A percentile compares a stretch with the other conserved stretches of the same genome.
These are phyloP conservation scores for Nematolebias whitei DNA, from an alignment of 2,113 vertebrate genomes.

Conservation along the genomic window DNA sequence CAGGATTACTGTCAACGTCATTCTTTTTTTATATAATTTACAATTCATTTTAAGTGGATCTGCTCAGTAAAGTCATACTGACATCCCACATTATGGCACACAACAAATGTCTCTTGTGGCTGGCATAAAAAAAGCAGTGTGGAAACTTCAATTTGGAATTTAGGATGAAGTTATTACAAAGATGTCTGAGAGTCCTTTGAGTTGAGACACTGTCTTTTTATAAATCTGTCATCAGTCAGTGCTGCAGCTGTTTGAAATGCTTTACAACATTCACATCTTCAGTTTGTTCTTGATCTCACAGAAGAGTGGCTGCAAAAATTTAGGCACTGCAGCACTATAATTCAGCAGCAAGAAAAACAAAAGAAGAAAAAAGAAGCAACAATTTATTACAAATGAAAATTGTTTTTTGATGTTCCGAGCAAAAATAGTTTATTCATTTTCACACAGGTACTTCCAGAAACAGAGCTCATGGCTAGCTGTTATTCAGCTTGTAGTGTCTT, in stretches of 20 bases:
- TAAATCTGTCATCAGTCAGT: conserved; percentile 14
- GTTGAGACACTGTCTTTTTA: conserved; percentile 18
- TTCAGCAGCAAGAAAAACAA: no score
- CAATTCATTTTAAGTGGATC: conserved; percentile 48
- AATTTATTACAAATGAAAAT: not conserved
- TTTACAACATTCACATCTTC: conserved; percentile 10
- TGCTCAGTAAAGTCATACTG: conserved; percentile 45
- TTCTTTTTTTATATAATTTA: conserved; percentile 51
- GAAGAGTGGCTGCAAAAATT: not conserved
- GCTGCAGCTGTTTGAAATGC: conserved; percentile 1
- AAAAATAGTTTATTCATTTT: no score
- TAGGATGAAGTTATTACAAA: conserved; percentile 54
- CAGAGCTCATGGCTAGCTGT: no score
- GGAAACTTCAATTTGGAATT: conserved; percentile 42
- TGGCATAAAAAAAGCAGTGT: conserved; percentile 22
- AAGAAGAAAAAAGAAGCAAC: not conserved
- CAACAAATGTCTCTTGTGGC: conserved; percentile 50
- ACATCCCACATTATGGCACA: conserved; percentile 50
- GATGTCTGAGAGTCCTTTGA: conserved; percentile 23
- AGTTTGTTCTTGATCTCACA: not conserved
- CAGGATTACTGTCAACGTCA: conserved; percentile 68
- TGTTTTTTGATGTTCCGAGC: no score
- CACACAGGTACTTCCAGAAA: no score
- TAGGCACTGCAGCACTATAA: not conserved
- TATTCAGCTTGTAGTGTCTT: no score